Conservation (phyloP, 1,140 invertebrate genomes). For the Aphidius ervi region DNA sequence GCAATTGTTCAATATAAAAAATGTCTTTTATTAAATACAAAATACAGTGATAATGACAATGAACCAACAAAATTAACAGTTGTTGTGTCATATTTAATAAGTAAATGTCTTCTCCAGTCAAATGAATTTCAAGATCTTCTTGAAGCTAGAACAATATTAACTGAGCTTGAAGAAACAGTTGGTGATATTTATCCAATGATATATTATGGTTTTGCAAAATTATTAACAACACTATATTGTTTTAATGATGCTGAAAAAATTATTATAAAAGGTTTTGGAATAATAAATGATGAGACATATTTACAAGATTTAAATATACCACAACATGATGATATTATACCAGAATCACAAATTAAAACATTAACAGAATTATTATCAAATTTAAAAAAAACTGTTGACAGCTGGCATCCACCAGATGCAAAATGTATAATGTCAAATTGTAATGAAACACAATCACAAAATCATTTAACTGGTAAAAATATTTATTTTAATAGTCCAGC, state of each 20-base stretch:
- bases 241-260: conserved; percentile 28
- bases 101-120: conserved; percentile 23
- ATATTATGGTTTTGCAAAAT: conserved; percentile 28
- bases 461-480: conserved; percentile 12
- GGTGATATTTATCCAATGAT: conserved; percentile 27
- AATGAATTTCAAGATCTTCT: conserved; percentile 28
- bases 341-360: conserved; percentile 26
- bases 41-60: conserved; percentile 12
- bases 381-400: conserved; percentile 29
- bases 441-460: conserved; percentile 13
- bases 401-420: conserved; percentile 36
- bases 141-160: conserved; percentile 23
- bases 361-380: conserved; percentile 24
- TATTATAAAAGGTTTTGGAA: conserved; percentile 24
- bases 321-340: conserved; percentile 25
- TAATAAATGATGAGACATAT: conserved; percentile 20
- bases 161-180: conserved; percentile 20
- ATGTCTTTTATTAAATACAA: background rate
- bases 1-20: conserved; percentile 5
- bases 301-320: conserved; percentile 29
- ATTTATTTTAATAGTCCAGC: conserved; percentile 33
- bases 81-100: conserved; percentile 31
- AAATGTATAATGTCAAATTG: conserved; percentile 34
- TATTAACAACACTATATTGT: conserved; percentile 32
- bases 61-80: conserved; percentile 8